Base-by-base conservation (phyloP, 2,797 vertebrate genomes). In the Sebastes melanostomus region DNA sequence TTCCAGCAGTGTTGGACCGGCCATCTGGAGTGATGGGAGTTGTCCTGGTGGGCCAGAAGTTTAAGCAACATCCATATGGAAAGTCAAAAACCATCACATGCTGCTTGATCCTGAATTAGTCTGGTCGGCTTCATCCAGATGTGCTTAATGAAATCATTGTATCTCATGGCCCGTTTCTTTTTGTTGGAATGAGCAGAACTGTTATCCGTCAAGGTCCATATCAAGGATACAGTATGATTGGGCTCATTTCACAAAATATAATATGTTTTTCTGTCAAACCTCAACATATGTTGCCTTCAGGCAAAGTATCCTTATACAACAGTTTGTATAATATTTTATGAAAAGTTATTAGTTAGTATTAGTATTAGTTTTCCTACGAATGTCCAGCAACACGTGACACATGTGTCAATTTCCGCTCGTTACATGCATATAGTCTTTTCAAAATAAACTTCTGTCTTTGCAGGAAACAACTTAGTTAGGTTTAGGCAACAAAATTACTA, bases 111-210 rank as follows among this genome's bases (percentile, higher is more conserved):
- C 8, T 22, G 10, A 6, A 24, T 72, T n/a, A 9, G 46, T 77
- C 18, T n/a, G 16, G 8, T 63, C 55, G 12, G 30, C 30, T 77
- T 30, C 2, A 42, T 80, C 65, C 66, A 83, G 58, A 77, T 76
- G 56, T 67, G 42, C 58, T 20, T 65, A 7, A 60, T 55, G 42
- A 59, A 61, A 69, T 50, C 30, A 71, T 30, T 25, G 68, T 7
- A 70, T 66, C 10, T 72, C 5, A 70, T 27, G n/a, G 12, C 22
- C 10, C 12, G 42, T 52, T 71, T 65, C 8, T 70, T 55, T 75
- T 25, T 56, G 8, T 27, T 61, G 54, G 54, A 52, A 71, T 66
- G 9, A 59, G 32, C 74, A 62, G 13, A 24, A 30, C 7, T 20
- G 29, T 18, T 70, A 27, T 72, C 30, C 27, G 16, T 63, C 65